Conservation (phyloP, 1,140 invertebrate species). For the Saccostrea cuccullata region DNA sequence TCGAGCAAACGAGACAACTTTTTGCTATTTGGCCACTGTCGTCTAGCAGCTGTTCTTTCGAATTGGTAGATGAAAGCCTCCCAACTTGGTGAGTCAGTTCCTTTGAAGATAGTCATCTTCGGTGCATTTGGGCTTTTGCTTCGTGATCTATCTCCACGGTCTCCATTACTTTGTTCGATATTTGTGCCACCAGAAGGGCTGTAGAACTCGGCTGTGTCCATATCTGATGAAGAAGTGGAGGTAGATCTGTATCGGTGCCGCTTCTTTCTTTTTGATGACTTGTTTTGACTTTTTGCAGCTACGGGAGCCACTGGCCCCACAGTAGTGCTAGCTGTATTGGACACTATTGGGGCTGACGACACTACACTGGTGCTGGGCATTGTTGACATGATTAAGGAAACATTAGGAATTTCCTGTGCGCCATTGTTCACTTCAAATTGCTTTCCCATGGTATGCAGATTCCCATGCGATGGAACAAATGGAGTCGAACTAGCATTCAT, state of each 20-base stretch:
- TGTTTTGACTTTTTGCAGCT: background rate
- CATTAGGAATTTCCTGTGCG: background rate
- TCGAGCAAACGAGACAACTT: conserved; percentile 9
- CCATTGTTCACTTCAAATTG: background rate
- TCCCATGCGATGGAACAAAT: background rate
- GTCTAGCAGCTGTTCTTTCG: conserved; percentile 18
- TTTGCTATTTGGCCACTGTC: background rate
- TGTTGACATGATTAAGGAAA: background rate
- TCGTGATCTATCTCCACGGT: background rate
- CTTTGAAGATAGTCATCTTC: conserved; percentile 26
- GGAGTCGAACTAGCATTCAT: background rate
- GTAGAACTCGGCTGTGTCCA: background rate
- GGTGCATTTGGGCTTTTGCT: conserved; percentile 35
- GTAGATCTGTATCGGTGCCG: background rate
- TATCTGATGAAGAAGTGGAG: background rate
- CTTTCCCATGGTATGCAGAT: background rate
- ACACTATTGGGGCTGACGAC: too few relatives aligned
- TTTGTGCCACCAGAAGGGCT: background rate
- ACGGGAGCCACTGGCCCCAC: conserved; percentile 21
- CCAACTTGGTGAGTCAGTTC: too few relatives aligned
- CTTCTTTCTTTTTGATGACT: background rate
- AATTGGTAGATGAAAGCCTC: conserved; percentile 37
- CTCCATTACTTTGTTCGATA: background rate
- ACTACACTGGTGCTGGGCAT: too few relatives aligned
- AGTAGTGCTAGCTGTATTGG: background rate